Base-by-base conservation (phyloP, 2,797 vertebrate genomes). In the Lithobates sylvaticus region DNA sequence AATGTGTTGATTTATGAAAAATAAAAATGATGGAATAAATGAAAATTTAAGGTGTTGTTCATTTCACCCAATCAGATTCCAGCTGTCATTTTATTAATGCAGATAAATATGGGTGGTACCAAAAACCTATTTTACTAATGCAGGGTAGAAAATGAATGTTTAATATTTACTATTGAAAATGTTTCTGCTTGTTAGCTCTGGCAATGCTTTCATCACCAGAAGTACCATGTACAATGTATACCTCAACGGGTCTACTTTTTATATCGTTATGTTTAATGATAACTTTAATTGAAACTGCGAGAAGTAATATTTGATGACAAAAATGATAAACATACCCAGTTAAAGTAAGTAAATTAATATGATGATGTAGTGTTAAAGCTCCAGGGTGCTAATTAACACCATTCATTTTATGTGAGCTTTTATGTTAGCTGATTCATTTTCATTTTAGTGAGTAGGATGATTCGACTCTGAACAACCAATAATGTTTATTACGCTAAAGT, bases 301-400 rank as follows among this genome's bases (percentile, higher is more conserved):
- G 32, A 70, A 70, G 29, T 2, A 29, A 36, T 18, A 32, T 70
- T 42, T 68, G 26, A 12, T 21, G 3, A 79, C 29, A 18, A 21
- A 47, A 47, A 27, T 47, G 8, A 47, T 47, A 79, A 68, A 29
- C 64, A 47, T 21, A 68, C 8, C 39, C 44, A 68, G 47, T 78
- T 47, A 67, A 26, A 42, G 36, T 64, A 78, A 36, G 34, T 44
- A 10, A 36, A 70, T 34, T 18, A 70, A 36, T 70, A 34, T 42
- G 16, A 10, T 78, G 15, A 34, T 16, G n/a, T 47, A 44, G 54
- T 72, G 47, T 72, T 21, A 76, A 36, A 68, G 10, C 73, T 54
- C 64, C 72, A 69, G 73, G 42, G 81, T 10, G 76, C 9, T 36
- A 50, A 67, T 83, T 68, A 83, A 5, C 42, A 68, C 64, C 58